Evolutionary conservation across 2,797 vertebrate genomes (phyloP), one percentile per base, ranked within the genome.

Genomic region (Gouania willdenowi): DNA sequence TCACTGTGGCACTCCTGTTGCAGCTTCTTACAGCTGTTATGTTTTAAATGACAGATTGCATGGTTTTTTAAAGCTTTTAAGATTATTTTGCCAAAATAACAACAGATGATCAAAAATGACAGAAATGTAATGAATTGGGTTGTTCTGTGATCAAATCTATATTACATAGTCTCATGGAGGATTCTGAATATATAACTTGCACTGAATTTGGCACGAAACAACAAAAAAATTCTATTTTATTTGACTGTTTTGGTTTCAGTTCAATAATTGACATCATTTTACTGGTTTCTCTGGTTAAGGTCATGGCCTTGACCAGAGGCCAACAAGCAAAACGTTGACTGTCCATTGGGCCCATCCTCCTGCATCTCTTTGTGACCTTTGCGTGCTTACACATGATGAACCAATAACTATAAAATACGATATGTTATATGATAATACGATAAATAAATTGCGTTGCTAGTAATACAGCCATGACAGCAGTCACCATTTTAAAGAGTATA

Each of bases 391-490:
- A 63, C 64, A 62, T 72, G 62, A 45, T 71, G 32, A 69, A 72
- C 75, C 63, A 66, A n/a, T n/a, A n/a, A n/a, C n/a, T n/a, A n/a
- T n/a, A n/a, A n/a, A n/a, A n/a, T n/a, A n/a, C n/a, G n/a, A n/a
- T n/a, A n/a, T n/a, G n/a, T n/a, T n/a, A n/a, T n/a, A n/a, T n/a
- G n/a, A n/a, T n/a, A n/a, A n/a, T n/a, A n/a, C n/a, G n/a, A 79
- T 67, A 81, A 80, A 79, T 57, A 63, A 77, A 77, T 82, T 65
- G 43, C 50, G 39, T 65, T 65, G 71, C 69, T 66, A 79, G 75
- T 79, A 80, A 75, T 80, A 80, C 61, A 55, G 60, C 43, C 26
- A 36, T 81, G 81, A 79, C 80, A 84, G 74, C 70, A 46, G 75
- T 11, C 64, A 61, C 67, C 56, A 38, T 77, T 71, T 77, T 56